Percentiles rank a stretch among this genome's conserved stretches.
Evolutionary conservation across 1,140 invertebrate genomes (phyloP).

Genomic region (Pissodes strobi): DNA sequence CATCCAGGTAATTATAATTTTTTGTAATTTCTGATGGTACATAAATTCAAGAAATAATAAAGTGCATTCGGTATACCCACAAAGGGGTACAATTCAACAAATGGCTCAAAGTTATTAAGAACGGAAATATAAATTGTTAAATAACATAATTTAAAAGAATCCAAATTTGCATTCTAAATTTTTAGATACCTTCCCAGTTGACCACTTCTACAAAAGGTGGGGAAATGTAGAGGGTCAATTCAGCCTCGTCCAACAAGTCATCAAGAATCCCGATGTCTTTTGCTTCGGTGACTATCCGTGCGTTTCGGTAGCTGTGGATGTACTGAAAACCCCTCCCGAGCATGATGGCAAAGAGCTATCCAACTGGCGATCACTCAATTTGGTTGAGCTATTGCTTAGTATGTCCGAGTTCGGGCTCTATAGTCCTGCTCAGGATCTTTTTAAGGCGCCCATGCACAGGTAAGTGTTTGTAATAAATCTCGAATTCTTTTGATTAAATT

Average conservation of each 20-base stretch:
- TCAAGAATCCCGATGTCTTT: conserved; percentile 92
- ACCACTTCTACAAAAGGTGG: conserved; percentile 69
- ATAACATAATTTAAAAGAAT: too few species aligned
- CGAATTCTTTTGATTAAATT: too few species aligned
- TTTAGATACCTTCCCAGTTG: conserved; percentile 23
- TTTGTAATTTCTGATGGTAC: too few species aligned
- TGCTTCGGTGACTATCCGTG: conserved; percentile 91
- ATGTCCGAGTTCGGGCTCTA: conserved; percentile 86
- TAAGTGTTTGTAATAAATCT: not conserved
- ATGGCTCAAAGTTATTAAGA: too few species aligned
- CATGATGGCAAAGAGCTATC: conserved; percentile 89
- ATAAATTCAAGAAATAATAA: too few species aligned
- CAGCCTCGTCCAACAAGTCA: conserved; percentile 81
- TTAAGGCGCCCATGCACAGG: conserved; percentile 84
- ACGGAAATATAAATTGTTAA: too few species aligned
- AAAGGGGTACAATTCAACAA: too few species aligned
- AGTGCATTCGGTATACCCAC: too few species aligned
- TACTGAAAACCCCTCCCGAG: conserved; percentile 91
- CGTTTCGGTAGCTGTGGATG: conserved; percentile 81
- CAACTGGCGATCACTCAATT: conserved; percentile 88
- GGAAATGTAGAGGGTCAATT: conserved; percentile 92
- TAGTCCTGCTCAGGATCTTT: conserved; percentile 82
- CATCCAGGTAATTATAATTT: conserved; percentile 69
- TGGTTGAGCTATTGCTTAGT: conserved; percentile 85
- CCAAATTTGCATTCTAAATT: too few species aligned